A percentile compares a stretch with the other conserved stretches of the same genome.
Conservation (phyloP, 2,888 invertebrate species). For the Galerucella nymphaeae region DNA sequence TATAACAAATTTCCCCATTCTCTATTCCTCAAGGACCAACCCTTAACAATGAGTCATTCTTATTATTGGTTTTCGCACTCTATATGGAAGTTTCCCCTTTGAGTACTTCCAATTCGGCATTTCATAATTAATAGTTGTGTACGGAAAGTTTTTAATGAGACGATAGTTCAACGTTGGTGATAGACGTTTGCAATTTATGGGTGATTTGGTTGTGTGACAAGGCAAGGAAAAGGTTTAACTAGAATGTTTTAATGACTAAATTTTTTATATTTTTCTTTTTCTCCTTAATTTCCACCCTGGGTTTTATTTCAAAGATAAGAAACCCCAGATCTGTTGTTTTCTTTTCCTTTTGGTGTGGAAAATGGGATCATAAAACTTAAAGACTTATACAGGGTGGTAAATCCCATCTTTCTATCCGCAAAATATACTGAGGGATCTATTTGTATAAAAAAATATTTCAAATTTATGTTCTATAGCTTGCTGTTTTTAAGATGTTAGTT, state of each 20-base stretch:
- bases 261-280: too few species aligned
- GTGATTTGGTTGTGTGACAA: not conserved
- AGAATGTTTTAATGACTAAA: too few species aligned
- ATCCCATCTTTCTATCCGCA: too few species aligned
- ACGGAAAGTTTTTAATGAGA: constrained; percentile 46
- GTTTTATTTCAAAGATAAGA: too few species aligned
- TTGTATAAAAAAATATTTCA: too few species aligned
- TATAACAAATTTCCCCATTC: not conserved
- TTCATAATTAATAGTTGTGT: constrained; percentile 49
- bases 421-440: too few species aligned
- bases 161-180: constrained; percentile 45
- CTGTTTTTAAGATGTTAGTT: not conserved
- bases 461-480: too few species aligned
- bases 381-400: too few species aligned
- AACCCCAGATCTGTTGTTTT: too few species aligned
- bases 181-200: constrained; percentile 39
- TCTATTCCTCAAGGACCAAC: not conserved
- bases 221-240: not conserved
- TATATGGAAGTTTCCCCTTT: constrained; percentile 11
- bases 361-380: too few species aligned
- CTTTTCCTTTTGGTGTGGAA: too few species aligned
- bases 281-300: too few species aligned
- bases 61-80: constrained; percentile 15
- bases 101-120: constrained; percentile 29
- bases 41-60: constrained; percentile 2